Conservation (phyloP, 2,888 invertebrate genomes). For the Pandemis heparana region DNA sequence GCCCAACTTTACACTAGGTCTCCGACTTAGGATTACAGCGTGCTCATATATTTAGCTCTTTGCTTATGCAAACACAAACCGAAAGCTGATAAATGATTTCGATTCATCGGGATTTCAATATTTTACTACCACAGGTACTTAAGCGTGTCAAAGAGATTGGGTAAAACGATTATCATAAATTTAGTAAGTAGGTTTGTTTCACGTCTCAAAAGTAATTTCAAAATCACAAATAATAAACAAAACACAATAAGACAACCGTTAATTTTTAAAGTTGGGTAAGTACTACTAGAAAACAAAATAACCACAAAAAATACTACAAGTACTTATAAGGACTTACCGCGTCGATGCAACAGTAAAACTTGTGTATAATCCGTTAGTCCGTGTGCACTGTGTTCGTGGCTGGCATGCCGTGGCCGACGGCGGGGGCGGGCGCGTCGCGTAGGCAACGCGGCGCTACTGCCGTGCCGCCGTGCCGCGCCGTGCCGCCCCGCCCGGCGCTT, state of each 20-base stretch:
- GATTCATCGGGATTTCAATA: background rate
- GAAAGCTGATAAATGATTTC: background rate
- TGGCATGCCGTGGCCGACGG: slow-evolving; percentile 37
- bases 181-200: background rate
- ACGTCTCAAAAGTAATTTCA: background rate
- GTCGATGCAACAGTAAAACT: slow-evolving; percentile 11
- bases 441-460: slow-evolving; percentile 75
- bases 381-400: slow-evolving; percentile 16
- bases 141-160: background rate
- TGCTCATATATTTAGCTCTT: background rate
- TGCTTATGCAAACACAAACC: background rate
- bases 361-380: slow-evolving; percentile 22
- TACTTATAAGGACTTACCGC: slow-evolving; percentile 17
- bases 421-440: slow-evolving; percentile 66
- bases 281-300: background rate
- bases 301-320: background rate
- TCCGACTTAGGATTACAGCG: slow-evolving; percentile 4
- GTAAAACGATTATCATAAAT: background rate
- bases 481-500: slow-evolving; percentile 35
- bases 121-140: background rate
- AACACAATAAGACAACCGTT: background rate
- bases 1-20: slow-evolving; percentile 25
- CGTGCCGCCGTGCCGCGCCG: slow-evolving; percentile 41
- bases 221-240: slow-evolving; percentile 4
- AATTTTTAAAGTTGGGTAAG: background rate